Evolutionary conservation across 2,797 vertebrate genomes (phyloP).

Genomic region (Cryptoblepharus egeriae): DNA sequence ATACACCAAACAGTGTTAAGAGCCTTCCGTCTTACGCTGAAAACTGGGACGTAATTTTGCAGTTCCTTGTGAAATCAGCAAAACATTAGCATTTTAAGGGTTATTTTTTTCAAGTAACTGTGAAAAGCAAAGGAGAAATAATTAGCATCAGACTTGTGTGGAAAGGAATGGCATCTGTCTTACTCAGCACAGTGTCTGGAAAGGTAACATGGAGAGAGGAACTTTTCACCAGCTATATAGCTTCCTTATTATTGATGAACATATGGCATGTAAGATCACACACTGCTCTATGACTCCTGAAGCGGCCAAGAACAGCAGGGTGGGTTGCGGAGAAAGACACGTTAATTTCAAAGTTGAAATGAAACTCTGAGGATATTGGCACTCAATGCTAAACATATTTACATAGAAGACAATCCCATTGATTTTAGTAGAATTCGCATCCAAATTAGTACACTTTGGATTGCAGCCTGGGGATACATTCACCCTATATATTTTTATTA

Average conservation of each 20-base stretch:
- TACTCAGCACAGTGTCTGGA: conserved; percentile 13
- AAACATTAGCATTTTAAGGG: conserved; percentile 25
- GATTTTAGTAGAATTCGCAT: conserved; percentile 11
- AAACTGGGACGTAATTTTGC: not conserved
- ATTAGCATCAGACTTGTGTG: not conserved
- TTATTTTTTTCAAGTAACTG: not conserved
- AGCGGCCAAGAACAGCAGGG: not conserved
- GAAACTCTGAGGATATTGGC: conserved; percentile 25
- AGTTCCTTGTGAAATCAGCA: conserved; percentile 1
- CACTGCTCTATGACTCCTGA: conserved; percentile 8
- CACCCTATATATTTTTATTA: not conserved
- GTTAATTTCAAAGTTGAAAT: conserved; percentile 30
- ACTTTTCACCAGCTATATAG: not conserved
- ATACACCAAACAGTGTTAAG: not conserved
- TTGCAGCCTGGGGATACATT: not conserved
- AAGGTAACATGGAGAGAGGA: not conserved
- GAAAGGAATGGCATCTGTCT: not conserved
- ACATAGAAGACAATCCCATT: conserved; percentile 4
- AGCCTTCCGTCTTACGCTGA: not conserved
- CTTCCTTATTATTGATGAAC: conserved; percentile 24
- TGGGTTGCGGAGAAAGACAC: not conserved
- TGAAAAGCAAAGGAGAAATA: not conserved
- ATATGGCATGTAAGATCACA: conserved; percentile 42
- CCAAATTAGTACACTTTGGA: not conserved
- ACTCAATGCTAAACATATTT: not conserved